Conservation (phyloP, 2,888 invertebrate species). For the Gryllus longicercus region DNA sequence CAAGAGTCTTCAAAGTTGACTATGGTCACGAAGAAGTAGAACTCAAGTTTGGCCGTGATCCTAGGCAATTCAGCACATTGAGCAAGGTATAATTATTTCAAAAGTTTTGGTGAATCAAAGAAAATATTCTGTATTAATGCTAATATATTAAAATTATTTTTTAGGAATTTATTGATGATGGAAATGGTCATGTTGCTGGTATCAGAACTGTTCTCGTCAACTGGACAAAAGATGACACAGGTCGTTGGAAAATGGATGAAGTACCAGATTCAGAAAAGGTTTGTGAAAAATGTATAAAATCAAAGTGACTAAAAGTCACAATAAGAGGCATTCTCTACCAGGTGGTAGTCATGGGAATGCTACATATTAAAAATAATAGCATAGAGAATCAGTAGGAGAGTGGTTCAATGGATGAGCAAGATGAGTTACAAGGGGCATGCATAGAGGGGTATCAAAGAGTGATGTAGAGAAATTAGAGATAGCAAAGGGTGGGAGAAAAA, state of each 20-base stretch:
- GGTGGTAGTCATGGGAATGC: too few species aligned
- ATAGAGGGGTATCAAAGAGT: too few species aligned
- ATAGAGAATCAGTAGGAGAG: too few species aligned
- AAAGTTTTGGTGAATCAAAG: neutral
- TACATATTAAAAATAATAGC: too few species aligned
- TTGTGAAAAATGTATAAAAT: neutral
- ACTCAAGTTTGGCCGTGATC: conserved; percentile 87
- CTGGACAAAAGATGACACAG: conserved; percentile 88
- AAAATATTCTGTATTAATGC: neutral
- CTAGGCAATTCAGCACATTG: conserved; percentile 86
- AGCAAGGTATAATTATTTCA: conserved; percentile 62
- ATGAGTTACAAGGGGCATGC: too few species aligned
- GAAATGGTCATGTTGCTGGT: conserved; percentile 83
- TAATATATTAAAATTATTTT: conserved; percentile 25
- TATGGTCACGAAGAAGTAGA: conserved; percentile 97
- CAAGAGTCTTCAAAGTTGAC: conserved; percentile 91
- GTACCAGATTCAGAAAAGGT: conserved; percentile 70
- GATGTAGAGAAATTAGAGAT: too few species aligned
- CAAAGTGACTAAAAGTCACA: too few species aligned
- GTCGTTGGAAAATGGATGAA: conserved; percentile 93
- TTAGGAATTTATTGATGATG: conserved; percentile 85
- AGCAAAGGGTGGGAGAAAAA: too few species aligned
- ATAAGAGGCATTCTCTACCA: too few species aligned
- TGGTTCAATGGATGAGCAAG: too few species aligned
- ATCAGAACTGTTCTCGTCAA: conserved; percentile 87